Conservation (phyloP, 2,797 vertebrate genomes). For the Fratercula arctica region DNA sequence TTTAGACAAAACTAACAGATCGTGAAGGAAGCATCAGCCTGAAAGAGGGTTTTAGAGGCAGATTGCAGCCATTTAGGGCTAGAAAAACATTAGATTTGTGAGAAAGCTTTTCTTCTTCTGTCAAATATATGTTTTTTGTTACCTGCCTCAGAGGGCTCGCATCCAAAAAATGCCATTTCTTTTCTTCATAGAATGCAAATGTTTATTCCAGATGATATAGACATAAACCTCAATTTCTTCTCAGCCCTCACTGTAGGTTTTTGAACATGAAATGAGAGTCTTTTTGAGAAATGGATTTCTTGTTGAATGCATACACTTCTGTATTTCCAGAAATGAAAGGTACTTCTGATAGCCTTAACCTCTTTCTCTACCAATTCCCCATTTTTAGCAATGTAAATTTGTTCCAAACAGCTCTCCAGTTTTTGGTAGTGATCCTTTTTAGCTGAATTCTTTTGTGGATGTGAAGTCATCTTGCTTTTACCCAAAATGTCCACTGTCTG, state of each 20-base stretch:
- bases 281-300: neutral
- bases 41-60: neutral
- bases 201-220: neutral
- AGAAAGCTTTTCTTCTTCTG: conserved; percentile 25
- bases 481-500: neutral
- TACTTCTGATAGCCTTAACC: neutral
- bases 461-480: neutral
- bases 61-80: neutral
- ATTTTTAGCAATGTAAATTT: neutral
- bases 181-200: neutral
- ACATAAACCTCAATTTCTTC: conserved; percentile 11
- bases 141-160: neutral
- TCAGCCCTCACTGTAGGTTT: neutral
- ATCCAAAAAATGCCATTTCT: neutral
- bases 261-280: neutral
- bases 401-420: neutral
- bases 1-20: neutral
- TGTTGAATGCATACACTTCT: neutral
- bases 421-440: neutral
- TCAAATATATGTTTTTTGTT: conserved; percentile 39
- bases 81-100: neutral
- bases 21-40: neutral
- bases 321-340: neutral
- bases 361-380: neutral
- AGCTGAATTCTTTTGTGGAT: neutral